Evolutionary conservation across 1,140 invertebrate genomes (phyloP).

Genomic region (Ceratina calcarata): DNA sequence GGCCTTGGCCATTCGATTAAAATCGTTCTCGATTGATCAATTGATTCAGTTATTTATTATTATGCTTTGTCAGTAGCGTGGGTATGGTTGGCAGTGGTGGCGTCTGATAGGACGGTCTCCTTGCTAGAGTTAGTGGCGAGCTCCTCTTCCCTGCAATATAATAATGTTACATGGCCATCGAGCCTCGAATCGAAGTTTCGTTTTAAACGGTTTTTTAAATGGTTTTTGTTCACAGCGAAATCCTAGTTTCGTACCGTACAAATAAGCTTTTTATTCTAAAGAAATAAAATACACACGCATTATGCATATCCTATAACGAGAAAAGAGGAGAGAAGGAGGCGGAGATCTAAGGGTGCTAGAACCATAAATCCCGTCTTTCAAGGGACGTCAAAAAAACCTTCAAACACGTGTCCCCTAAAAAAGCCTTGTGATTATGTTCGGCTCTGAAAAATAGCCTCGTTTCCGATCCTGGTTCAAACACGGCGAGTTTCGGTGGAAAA

Average conservation of each 20-base stretch:
- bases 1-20: constrained; percentile 29
- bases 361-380: neutral
- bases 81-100: constrained; percentile 76
- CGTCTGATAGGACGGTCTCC: constrained; percentile 78
- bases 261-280: constrained; percentile 23
- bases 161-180: constrained; percentile 76
- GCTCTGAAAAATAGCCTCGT: too few species aligned
- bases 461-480: too few species aligned
- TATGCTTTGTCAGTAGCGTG: constrained; percentile 71
- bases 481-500: too few species aligned
- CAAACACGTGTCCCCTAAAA: too few species aligned
- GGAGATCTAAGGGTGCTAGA: neutral
- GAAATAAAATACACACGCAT: constrained; percentile 27
- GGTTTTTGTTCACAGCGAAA: constrained; percentile 46
- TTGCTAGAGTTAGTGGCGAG: constrained; percentile 79
- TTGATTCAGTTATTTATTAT: constrained; percentile 21
- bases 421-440: too few species aligned
- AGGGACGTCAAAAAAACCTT: neutral
- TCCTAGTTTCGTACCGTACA: constrained; percentile 40
- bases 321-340: neutral
- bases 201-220: constrained; percentile 17
- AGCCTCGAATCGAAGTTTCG: constrained; percentile 58
- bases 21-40: constrained; percentile 41
- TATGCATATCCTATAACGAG: constrained; percentile 38
- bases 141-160: constrained; percentile 79